Evolutionary conservation across 2,888 invertebrate genomes (phyloP), one percentile per base, ranked within the genome.

Genomic region (Bhutanitis thaidina): DNA sequence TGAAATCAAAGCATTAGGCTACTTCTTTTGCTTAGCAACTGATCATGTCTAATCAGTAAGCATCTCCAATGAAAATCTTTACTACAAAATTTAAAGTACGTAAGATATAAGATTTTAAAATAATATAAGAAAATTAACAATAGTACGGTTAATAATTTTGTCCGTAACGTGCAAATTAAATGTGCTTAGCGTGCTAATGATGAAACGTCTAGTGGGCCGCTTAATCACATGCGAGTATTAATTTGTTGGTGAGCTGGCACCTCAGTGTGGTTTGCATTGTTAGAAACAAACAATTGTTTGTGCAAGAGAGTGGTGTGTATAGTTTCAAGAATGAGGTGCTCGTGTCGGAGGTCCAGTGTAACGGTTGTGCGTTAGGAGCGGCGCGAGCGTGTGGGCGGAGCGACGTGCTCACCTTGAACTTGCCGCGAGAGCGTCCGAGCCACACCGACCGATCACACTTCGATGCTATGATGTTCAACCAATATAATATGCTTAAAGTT

Each of bases 371-470:
- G 71, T 67, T 75, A 69, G 80, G 77, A 72, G 77, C 74, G 76
- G 78, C 74, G 61, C 53, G 69, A 29, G 10, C 73, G 84, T 73
- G 87, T 87, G 83, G 87, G 88, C 80, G 88, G 84, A 78, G 80
- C 80, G 82, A 85, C 79, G 82, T 74, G 85, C 78, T 89, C 83
- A 86, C 88, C 88, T 89, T 89, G 88, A 89, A 89, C 88, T 88
- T 89, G 87, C 86, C 81, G 79, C 77, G 80, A 78, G 81, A 78
- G 77, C 70, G 65, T 74, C 65, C 57, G 49, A 57, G 59, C 61
- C 58, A 58, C 60, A 59, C 58, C 60, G 60, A 61, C 60, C 68
- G 69, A 71, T 65, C 68, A 68, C 67, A 65, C 62, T 69, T 67
- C 66, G 67, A 69, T 67, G 65, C 66, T 67, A 61, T 58, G 65